phyloP scores from a whole-genome alignment of 30 jellyfish, hydroid and myxozoan species.

The Mastigias papua region DNA sequence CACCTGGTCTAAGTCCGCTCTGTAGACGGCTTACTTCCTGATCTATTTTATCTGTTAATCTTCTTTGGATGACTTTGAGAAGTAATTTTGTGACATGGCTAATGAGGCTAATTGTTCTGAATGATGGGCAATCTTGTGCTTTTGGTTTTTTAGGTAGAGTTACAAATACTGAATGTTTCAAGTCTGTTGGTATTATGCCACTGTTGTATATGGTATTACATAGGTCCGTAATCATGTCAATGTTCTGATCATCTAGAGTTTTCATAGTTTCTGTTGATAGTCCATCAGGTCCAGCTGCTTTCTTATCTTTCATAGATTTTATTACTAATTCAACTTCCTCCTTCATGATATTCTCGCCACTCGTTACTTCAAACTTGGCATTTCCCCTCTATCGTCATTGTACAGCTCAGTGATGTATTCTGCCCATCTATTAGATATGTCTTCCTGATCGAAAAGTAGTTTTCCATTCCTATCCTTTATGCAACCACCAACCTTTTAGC shows the following conservation, averaged over 20 bases:
- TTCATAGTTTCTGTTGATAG: constrained; percentile 7
- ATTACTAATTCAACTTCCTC: constrained; percentile 32
- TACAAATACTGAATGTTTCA: constrained; percentile 8
- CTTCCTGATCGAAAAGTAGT: constrained; percentile 16
- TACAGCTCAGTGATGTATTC: constrained; percentile 33
- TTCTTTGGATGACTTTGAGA: constrained; percentile 3
- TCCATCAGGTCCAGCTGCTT: constrained; percentile 11
- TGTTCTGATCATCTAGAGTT: constrained; percentile 19
- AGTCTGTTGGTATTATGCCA: constrained; percentile 15
- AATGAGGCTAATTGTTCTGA: constrained; percentile 14
- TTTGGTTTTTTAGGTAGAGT: constrained; percentile 24
- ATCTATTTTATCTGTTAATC: background rate
- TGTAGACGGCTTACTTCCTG: background rate
- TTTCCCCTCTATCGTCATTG: constrained; percentile 34
- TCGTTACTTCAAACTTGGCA: background rate
- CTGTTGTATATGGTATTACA: background rate
- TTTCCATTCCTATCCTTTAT: constrained; percentile 31
- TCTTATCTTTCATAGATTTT: constrained; percentile 7
- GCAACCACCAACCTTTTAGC: constrained; percentile 14
- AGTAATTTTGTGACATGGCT: background rate
- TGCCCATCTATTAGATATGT: constrained; percentile 13
- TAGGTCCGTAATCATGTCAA: background rate
- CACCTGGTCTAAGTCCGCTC: background rate
- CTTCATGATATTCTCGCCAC: constrained; percentile 2
- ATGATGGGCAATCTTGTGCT: constrained; percentile 34